phyloP scores from a whole-genome alignment of 2,888 invertebrate species.

The Sylvicola cinctus region DNA sequence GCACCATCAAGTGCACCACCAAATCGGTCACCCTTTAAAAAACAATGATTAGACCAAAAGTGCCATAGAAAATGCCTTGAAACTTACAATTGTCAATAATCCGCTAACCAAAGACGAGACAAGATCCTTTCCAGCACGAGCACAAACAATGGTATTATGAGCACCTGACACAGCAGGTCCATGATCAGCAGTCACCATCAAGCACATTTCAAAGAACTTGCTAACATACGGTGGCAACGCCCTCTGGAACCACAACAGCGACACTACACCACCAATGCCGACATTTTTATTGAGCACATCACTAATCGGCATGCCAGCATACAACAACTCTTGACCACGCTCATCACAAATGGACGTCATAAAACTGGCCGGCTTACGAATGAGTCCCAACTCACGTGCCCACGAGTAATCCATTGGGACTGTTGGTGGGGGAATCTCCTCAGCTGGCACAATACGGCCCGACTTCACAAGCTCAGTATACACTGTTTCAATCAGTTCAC shows the following conservation, averaged over 20 bases:
- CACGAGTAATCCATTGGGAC: slow-evolving; percentile 99
- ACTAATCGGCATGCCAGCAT: slow-evolving; percentile 83
- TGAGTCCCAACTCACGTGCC: slow-evolving; percentile 90
- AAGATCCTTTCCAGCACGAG: slow-evolving; percentile 91
- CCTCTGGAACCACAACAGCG: slow-evolving; percentile 95
- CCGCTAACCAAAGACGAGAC: slow-evolving; percentile 92
- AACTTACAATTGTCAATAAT: slow-evolving; percentile 80
- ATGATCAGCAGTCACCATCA: slow-evolving; percentile 97
- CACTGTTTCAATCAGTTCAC: slow-evolving; percentile 54
- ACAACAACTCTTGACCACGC: slow-evolving; percentile 87
- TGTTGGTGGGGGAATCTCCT: slow-evolving; percentile 92
- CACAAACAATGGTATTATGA: slow-evolving; percentile 96
- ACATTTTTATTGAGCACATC: slow-evolving; percentile 83
- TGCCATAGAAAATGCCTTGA: slow-evolving; percentile 2
- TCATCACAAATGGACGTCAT: slow-evolving; percentile 99
- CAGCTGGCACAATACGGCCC: slow-evolving; percentile 67
- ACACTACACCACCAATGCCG: slow-evolving; percentile 94
- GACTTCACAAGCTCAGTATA: slow-evolving; percentile 56
- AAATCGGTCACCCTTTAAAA: slow-evolving; percentile 77
- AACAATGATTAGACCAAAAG: slow-evolving; percentile 2
- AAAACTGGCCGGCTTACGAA: slow-evolving; percentile 96
- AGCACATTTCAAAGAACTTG: slow-evolving; percentile 96
- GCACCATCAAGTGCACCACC: slow-evolving; percentile 98
- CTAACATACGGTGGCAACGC: slow-evolving; percentile 84
- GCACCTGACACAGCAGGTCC: slow-evolving; percentile 98